Conservation (phyloP, 2,888 invertebrate genomes). For the Adela reaumurella region DNA sequence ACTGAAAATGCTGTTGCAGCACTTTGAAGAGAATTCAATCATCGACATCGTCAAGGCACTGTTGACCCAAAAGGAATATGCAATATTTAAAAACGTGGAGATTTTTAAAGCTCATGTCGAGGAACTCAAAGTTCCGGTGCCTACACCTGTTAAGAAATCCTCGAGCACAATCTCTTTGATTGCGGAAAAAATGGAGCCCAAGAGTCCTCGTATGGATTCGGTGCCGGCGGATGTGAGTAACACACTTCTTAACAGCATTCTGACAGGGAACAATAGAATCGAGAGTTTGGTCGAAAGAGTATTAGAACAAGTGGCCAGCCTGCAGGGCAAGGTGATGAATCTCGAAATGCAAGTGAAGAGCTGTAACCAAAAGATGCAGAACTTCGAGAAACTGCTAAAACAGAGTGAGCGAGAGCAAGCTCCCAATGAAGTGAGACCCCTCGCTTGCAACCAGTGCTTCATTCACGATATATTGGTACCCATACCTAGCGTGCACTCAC, state of each 20-base stretch:
- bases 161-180: too few relatives aligned
- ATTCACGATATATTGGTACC: too few relatives aligned
- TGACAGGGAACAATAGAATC: background rate
- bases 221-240: too few relatives aligned
- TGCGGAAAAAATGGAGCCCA: too few relatives aligned
- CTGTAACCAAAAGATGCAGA: too few relatives aligned
- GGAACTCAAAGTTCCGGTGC: too few relatives aligned
- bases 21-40: constrained; percentile 28
- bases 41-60: constrained; percentile 23
- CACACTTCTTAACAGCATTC: background rate
- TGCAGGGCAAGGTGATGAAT: background rate
- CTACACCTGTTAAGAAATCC: background rate
- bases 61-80: constrained; percentile 25
- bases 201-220: too few relatives aligned
- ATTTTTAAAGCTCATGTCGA: background rate
- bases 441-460: too few relatives aligned
- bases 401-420: too few relatives aligned
- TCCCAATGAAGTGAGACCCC: too few relatives aligned
- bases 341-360: background rate
- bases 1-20: constrained; percentile 30
- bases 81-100: constrained; percentile 12
- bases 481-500: too few relatives aligned
- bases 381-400: too few relatives aligned
- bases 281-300: background rate
- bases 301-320: background rate